Conservation (phyloP, 2,113 vertebrate species). For the Aix galericulata region DNA sequence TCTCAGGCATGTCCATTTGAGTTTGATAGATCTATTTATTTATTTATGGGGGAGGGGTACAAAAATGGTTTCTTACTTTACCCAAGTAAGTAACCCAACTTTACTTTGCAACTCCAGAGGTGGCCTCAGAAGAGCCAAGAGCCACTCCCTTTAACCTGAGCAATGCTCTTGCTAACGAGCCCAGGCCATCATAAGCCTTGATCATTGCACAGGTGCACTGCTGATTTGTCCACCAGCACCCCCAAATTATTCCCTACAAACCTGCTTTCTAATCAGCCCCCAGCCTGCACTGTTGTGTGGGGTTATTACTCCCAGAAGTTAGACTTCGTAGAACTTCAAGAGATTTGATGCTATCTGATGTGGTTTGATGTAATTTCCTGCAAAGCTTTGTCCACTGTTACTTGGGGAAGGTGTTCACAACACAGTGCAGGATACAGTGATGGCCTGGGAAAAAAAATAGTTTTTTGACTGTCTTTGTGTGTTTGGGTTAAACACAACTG, state of each 20-base stretch:
- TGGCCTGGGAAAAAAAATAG: background rate
- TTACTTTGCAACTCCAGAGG: background rate
- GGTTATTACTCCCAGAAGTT: background rate
- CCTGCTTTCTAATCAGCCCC: background rate
- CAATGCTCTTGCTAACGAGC: background rate
- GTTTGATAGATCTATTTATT: background rate
- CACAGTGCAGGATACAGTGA: background rate
- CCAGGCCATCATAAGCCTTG: background rate
- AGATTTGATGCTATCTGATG: background rate
- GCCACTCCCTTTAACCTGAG: background rate
- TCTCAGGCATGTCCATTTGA: background rate
- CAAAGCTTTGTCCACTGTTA: background rate
- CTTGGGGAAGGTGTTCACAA: background rate
- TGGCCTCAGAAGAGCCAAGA: too few species aligned
- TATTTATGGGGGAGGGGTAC: background rate
- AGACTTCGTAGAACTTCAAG: background rate
- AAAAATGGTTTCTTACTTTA: background rate
- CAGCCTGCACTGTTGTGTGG: background rate
- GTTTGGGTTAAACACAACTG: background rate
- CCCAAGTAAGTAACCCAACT: background rate
- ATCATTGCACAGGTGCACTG: background rate
- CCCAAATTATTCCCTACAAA: background rate
- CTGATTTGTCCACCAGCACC: background rate
- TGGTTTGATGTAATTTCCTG: background rate
- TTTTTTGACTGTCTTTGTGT: background rate